Base-by-base conservation (phyloP, 1,140 invertebrate species). In the Scaptomyza montana region DNA sequence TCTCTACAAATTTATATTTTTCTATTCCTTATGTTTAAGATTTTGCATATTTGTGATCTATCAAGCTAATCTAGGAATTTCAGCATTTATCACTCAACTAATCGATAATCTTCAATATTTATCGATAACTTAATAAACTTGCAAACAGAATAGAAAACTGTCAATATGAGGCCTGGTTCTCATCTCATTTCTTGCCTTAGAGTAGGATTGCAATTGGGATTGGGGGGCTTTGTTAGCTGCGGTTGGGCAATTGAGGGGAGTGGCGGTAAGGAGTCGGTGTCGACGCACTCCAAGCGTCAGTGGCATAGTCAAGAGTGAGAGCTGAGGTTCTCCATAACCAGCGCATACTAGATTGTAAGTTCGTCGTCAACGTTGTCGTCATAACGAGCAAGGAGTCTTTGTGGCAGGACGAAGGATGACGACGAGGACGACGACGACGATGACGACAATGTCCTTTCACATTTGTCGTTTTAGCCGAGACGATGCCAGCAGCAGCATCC, bases 371-470 rank as follows among this genome's bases (percentile, higher is more conserved):
- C 71, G 41, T 74, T 63, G 63, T 50, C 61, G 69, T 73, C 68
- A 77, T 77, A 78, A 78, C 75, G 76, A 78, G 76, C 53, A 55
- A 56, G 59, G 59, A 57, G 71, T 47, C 67, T 64, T 54, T 57
- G 46, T 62, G 53, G 56, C 45, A 51, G 68, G 68, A 72, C 63
- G 63, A 60, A 59, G 54, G 19, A 59, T 28, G 69, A 70, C 25
- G 9, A 79, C 57, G 43, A 68, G 39, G 28, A 74, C 57, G 43
- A 68, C 45, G 28, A 74, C 61, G 39, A 74, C 46, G 62, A 82
- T 74, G 80, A 82, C 80, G 80, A 85, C 80, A 87, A 87, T 87
- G 84, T 87, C 84, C 84, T 87, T 87, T 89, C 84, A 87, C 84
- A 86, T 87, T 87, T 87, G 82, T 87, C 84, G 84, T 82, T 89